A percentile compares a stretch with the other conserved stretches of the same genome.
phyloP scores from a whole-genome alignment of 2,797 vertebrate genomes.

The Sebastolobus altivelis region DNA sequence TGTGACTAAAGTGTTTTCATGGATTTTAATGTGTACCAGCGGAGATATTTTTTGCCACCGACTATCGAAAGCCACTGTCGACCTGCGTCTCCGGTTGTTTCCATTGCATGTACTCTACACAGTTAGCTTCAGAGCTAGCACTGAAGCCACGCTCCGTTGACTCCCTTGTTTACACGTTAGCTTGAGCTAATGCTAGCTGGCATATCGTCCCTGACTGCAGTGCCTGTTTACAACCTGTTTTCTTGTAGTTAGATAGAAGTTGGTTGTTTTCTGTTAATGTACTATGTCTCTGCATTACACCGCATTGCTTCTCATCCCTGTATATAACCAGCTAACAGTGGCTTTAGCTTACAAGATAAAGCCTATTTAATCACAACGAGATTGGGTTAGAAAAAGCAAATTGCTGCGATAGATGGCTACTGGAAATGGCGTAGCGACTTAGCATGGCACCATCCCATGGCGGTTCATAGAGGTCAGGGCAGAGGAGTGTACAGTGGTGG shows the following conservation, averaged over 20 bases:
- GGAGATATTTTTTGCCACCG: not conserved
- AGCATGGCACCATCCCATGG: constrained; percentile 55
- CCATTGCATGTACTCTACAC: not conserved
- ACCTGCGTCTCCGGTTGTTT: not conserved
- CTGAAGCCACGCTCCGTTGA: constrained; percentile 27
- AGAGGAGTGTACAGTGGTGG: constrained; percentile 40
- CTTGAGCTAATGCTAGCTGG: constrained; percentile 21
- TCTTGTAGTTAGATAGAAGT: not conserved
- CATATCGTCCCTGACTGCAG: not conserved
- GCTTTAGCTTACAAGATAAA: not conserved
- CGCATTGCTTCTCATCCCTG: not conserved
- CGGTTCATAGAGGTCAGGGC: constrained; percentile 35
- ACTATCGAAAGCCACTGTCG: no score
- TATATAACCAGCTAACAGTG: not conserved
- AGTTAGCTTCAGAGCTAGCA: not conserved
- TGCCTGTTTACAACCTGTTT: not conserved
- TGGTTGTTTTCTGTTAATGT: not conserved
- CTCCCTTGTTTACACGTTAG: constrained; percentile 63
- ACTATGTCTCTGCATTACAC: not conserved
- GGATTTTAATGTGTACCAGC: not conserved
- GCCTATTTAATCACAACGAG: not conserved
- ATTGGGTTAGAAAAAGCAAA: not conserved
- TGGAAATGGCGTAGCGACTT: constrained; percentile 3
- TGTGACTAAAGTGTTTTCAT: not conserved
- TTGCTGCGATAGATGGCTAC: not conserved